Evolutionary conservation across 2,888 invertebrate species (phyloP).

Genomic region (Caenorhabditis imperialis): DNA sequence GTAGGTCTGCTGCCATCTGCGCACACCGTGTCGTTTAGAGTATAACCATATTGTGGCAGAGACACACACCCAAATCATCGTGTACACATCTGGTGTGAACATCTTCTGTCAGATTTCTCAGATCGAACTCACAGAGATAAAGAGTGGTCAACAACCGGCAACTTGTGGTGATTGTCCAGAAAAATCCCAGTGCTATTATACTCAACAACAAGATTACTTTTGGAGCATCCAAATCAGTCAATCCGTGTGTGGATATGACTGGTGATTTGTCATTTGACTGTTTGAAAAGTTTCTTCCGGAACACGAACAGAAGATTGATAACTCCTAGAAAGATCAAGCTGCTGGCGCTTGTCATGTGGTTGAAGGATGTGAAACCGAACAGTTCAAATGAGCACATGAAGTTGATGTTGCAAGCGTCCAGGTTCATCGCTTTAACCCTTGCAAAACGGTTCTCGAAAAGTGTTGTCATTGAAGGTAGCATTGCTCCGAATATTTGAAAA

Average conservation of each 20-base stretch:
- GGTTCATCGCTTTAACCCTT: slow-evolving; percentile 1
- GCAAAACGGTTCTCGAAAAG: slow-evolving; percentile 6
- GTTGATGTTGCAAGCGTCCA: slow-evolving; percentile 17
- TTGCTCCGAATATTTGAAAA: slow-evolving; percentile 31
- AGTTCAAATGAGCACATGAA: slow-evolving; percentile 3
- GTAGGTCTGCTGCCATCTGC: slow-evolving; percentile 26
- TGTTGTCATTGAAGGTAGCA: slow-evolving; percentile 13
- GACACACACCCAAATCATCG: background rate
- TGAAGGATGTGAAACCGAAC: slow-evolving; percentile 7
- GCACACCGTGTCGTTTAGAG: slow-evolving; percentile 22
- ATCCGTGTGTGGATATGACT: slow-evolving; percentile 14
- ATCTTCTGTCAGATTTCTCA: background rate
- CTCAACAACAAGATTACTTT: slow-evolving; percentile 25
- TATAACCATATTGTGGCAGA: slow-evolving; percentile 24
- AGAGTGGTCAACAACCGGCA: slow-evolving; percentile 2
- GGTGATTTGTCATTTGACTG: background rate
- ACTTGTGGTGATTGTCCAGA: slow-evolving; percentile 6
- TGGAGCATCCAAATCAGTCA: slow-evolving; percentile 18
- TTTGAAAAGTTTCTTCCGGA: slow-evolving; percentile 17
- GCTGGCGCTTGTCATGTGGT: slow-evolving; percentile 10
- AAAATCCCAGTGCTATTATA: slow-evolving; percentile 7
- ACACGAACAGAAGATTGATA: slow-evolving; percentile 13
- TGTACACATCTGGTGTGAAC: slow-evolving; percentile 3
- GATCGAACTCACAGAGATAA: slow-evolving; percentile 4
- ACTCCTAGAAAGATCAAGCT: slow-evolving; percentile 14